Percentiles rank a stretch among this genome's conserved stretches.
phyloP scores from a whole-genome alignment of 2,113 vertebrate species.

The Lipotes vexillifer region DNA sequence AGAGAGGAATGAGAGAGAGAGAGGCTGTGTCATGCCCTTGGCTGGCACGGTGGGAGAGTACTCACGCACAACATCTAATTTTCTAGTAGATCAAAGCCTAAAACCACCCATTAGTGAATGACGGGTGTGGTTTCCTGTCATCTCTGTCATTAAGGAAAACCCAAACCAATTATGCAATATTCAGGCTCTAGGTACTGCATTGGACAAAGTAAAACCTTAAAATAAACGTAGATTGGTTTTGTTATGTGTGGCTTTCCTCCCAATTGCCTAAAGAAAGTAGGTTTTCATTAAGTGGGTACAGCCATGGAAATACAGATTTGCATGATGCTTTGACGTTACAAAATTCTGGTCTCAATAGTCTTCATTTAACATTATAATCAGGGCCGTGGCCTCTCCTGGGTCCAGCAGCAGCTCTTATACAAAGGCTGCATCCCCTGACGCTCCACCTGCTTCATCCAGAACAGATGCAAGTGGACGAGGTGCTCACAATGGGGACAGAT shows the following conservation, averaged over 20 bases:
- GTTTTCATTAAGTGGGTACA: not conserved
- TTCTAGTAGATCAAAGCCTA: conserved; percentile 44
- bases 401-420: not conserved
- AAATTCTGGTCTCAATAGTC: not conserved
- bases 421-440: not conserved
- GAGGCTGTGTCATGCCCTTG: not conserved
- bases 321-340: not conserved
- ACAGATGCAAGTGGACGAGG: not conserved
- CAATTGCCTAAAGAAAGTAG: conserved; percentile 8
- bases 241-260: not conserved
- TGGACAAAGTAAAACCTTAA: conserved; percentile 6
- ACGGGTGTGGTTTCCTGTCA: conserved; percentile 30
- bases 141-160: conserved; percentile 50
- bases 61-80: conserved; percentile 39
- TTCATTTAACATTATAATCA: not conserved
- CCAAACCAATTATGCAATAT: not conserved
- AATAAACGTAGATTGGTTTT: not conserved
- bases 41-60: not conserved
- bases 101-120: conserved; percentile 33
- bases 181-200: not conserved
- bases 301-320: not conserved
- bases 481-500: not conserved
- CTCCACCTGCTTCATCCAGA: not conserved
- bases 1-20: not conserved
- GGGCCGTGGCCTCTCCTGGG: not conserved